A percentile compares a stretch with the other conserved stretches of the same genome.
These are phyloP conservation scores for Pammene aurita DNA, from an alignment of 2,888 invertebrate genomes.

Conservation along the genomic window DNA sequence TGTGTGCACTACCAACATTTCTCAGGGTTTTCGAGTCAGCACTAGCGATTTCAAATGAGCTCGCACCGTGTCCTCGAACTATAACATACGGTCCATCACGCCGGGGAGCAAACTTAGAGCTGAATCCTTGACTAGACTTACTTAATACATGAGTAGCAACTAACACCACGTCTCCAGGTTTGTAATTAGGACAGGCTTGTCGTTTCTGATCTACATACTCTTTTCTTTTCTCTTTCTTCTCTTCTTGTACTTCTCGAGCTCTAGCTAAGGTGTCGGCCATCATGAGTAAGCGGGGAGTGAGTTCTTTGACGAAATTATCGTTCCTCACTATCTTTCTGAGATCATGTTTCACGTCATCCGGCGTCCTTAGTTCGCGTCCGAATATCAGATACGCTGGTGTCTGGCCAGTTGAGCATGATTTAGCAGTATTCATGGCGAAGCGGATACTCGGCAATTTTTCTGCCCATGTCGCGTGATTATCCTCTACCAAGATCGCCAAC, in stretches of 20 bases:
- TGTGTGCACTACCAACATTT: too few relatives aligned
- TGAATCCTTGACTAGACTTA: slow-evolving; percentile 14
- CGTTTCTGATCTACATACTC: slow-evolving; percentile 20
- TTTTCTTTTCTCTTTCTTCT: slow-evolving; percentile 18
- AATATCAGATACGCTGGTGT: too few relatives aligned
- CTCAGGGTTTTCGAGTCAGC: slow-evolving; percentile 1
- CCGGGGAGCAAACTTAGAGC: slow-evolving; percentile 9
- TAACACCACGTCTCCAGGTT: slow-evolving; percentile 32
- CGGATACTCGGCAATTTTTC: too few relatives aligned
- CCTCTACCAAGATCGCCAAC: too few relatives aligned
- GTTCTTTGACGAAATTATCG: slow-evolving; percentile 2
- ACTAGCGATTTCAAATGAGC: slow-evolving; percentile 13
- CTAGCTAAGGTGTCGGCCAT: slow-evolving; percentile 13
- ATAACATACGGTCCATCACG: slow-evolving; percentile 15
- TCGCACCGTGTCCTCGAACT: slow-evolving; percentile 10
- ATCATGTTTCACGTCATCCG: too few relatives aligned
- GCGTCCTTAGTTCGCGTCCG: too few relatives aligned
- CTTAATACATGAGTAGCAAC: slow-evolving; percentile 11
- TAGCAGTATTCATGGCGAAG: too few relatives aligned
- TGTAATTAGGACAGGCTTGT: slow-evolving; percentile 18
- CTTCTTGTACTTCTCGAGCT: slow-evolving; percentile 23
- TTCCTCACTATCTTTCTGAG: not conserved
- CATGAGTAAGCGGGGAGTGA: slow-evolving; percentile 23
- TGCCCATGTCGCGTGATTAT: too few relatives aligned
- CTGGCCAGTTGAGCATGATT: too few relatives aligned